Evolutionary conservation across 2,797 vertebrate genomes (phyloP).

Genomic region (Antrozous pallidus): DNA sequence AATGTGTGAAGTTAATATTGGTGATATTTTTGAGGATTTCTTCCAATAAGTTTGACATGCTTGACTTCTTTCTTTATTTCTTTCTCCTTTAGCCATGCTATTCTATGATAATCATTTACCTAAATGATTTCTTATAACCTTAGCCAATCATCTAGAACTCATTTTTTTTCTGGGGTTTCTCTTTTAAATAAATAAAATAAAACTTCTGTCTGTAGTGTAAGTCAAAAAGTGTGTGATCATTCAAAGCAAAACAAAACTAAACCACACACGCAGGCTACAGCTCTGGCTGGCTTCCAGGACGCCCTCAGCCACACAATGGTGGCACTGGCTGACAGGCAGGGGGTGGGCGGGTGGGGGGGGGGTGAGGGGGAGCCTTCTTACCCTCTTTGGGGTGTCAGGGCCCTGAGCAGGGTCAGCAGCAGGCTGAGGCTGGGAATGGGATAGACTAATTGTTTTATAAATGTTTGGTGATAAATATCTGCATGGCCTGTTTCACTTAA

Average conservation of each 20-base stretch:
- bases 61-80: not conserved
- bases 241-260: slow-evolving; percentile 57
- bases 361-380: not conserved
- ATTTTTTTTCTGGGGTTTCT: not conserved
- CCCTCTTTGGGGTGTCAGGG: not conserved
- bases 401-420: not conserved
- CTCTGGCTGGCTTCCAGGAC: slow-evolving; percentile 54
- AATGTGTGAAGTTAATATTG: not conserved
- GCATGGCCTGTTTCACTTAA: not conserved
- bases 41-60: not conserved
- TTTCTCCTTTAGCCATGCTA: not conserved
- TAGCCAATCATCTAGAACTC: not conserved
- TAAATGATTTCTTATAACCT: not conserved
- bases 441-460: slow-evolving; percentile 57
- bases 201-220: not conserved
- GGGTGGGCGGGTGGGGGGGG: not conserved
- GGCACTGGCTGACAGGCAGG: not conserved
- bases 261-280: not conserved
- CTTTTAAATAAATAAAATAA: not conserved
- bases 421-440: not conserved
- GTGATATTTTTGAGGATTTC: not conserved
- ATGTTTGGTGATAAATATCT: not conserved
- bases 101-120: slow-evolving; percentile 26
- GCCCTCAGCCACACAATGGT: slow-evolving; percentile 41
- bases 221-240: slow-evolving; percentile 27